Percentiles rank a stretch among this genome's conserved stretches.
Evolutionary conservation across 2,888 invertebrate species (phyloP).

Genomic region (Oegoconia quadripuncta): DNA sequence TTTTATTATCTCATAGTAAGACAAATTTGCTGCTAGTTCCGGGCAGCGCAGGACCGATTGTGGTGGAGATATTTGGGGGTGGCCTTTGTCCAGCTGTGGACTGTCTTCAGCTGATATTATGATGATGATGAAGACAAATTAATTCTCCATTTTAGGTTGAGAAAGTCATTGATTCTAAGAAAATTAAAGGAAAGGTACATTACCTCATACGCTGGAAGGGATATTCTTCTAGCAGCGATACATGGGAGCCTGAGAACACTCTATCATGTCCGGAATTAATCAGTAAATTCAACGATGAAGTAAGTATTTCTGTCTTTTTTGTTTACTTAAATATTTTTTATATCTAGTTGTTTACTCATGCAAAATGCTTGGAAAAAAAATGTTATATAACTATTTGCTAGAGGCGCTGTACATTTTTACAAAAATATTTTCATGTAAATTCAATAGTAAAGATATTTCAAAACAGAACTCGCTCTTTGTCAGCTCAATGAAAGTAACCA

Average conservation of each 20-base stretch:
- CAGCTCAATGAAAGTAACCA: too few species aligned
- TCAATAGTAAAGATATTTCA: too few species aligned
- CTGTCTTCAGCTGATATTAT: too few species aligned
- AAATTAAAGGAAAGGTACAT: constrained; percentile 82
- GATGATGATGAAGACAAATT: background rate
- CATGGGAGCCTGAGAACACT: constrained; percentile 87
- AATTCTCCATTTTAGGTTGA: constrained; percentile 79
- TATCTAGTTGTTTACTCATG: too few species aligned
- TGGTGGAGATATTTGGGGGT: background rate
- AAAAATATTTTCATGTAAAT: too few species aligned
- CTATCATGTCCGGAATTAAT: constrained; percentile 85
- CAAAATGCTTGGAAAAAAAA: too few species aligned
- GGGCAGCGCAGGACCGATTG: background rate
- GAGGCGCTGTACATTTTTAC: too few species aligned
- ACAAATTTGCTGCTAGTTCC: background rate
- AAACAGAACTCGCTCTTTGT: too few species aligned
- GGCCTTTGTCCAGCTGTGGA: background rate
- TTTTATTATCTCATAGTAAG: too few species aligned
- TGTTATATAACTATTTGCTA: too few species aligned
- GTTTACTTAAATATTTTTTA: background rate
- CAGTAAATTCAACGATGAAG: constrained; percentile 65
- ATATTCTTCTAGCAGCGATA: constrained; percentile 83
- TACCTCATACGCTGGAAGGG: constrained; percentile 90
- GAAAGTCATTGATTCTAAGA: constrained; percentile 83
- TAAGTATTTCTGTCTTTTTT: constrained; percentile 20